Evolutionary conservation across 2,113 vertebrate species (phyloP).

Genomic region (Aldabrachelys gigantea): DNA sequence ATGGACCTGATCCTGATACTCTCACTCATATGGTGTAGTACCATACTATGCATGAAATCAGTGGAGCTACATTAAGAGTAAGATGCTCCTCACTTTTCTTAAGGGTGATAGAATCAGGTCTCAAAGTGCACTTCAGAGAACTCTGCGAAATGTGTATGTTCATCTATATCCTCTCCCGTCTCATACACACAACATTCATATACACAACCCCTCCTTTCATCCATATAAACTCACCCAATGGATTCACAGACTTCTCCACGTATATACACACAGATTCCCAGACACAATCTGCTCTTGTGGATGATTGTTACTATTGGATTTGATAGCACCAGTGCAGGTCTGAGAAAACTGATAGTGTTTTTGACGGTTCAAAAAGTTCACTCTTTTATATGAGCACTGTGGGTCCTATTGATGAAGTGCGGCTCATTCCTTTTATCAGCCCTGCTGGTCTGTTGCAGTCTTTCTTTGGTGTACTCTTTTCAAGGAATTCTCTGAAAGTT

Average conservation of each 20-base stretch:
- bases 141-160: not conserved
- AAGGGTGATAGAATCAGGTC: not conserved
- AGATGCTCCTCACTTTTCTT: not conserved
- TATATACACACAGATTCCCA: not conserved
- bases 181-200: not conserved
- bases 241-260: not conserved
- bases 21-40: not conserved
- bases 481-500: not conserved
- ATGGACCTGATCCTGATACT: not conserved
- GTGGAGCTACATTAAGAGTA: not conserved
- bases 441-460: not conserved
- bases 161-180: not conserved
- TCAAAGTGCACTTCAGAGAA: not conserved
- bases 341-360: not conserved
- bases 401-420: not conserved
- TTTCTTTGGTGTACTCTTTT: not conserved
- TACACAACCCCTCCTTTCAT: not conserved
- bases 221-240: too few relatives aligned
- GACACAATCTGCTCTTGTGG: not conserved
- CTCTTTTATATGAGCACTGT: not conserved
- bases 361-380: not conserved
- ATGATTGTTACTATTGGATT: slow-evolving; percentile 4
- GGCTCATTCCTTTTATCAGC: not conserved
- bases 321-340: not conserved
- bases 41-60: not conserved